Base-by-base conservation (phyloP, 2,797 vertebrate genomes). In the Eospalax fontanierii region DNA sequence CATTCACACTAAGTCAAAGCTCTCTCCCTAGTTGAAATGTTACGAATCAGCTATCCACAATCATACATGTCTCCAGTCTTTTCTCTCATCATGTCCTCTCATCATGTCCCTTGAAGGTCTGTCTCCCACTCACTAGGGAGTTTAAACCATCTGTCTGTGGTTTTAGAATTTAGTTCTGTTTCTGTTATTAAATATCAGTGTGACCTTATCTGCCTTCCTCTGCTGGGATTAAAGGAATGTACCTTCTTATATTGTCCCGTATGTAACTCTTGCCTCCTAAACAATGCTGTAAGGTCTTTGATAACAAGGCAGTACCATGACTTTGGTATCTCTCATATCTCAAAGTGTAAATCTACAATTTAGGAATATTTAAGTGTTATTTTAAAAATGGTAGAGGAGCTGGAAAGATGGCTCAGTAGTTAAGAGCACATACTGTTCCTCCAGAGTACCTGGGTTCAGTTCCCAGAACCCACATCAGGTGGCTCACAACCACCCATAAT, bases 261-360 rank as follows among this genome's bases (percentile, higher is more conserved):
- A 79, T 15, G 1, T 61, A 89, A 89, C 46, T 76, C 28, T 59
- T 85, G 61, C 35, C 43, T 75, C 15, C 12, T 38, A 26, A 79
- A n/a, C 28, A 93, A 90, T 57, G 75, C 40, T 63, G 30, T 63
- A 73, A 68, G 26, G 30, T 84, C 40, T 85, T 74, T 74, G 65
- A 63, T 43, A 92, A 90, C 50, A 84, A 84, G n/a, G 15, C 18
- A 84, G 7, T 76, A 88, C 76, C 46, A 65, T 63, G 43, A 90
- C 81, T 70, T 65, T 57, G 43, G 24, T 35, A 78, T 33, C 43
- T 12, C 59, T 80, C 54, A 9, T 40, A 54, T 38, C 19, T 91
- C 59, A 70, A 68, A 84, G 24, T 38, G 26, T 11, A 63, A 71
- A 81, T 79, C 26, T 78, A 65, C 81, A 93, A 61, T 19, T 75